Evolutionary conservation across 2,113 vertebrate genomes (phyloP), one percentile per base, ranked within the genome.

Genomic region (Anarhynchus alexandrinus): DNA sequence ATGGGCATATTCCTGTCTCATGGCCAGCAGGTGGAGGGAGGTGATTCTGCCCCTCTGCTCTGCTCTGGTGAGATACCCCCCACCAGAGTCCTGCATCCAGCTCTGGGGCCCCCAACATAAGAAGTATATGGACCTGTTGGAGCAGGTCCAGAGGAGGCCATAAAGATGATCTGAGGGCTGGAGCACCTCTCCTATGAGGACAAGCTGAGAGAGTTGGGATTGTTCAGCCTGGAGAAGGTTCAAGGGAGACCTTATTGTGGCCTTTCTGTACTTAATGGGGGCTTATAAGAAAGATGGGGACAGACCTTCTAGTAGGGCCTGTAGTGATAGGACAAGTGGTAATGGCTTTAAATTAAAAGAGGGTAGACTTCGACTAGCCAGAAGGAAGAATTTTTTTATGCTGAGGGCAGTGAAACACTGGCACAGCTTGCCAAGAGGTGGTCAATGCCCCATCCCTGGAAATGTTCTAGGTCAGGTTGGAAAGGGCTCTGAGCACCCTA

Each of bases 121-220:
- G 21, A 40, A 18, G 29, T 15, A n/a, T 11, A 10, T 4, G 11
- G 40, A 34, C 14, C 42, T 29, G 42, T 10, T 34, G 14, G 27
- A 66, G 13, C 0, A 0, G 13, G 32, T 43, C 32, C 32, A 64
- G 49, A 73, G 15, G 20, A 84, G 47, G 49, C 16, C 40, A 45
- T 2, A 1, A 15, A 43, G 12, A 64, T 32, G 12, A 17, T 20
- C 7, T 1, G 7, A 23, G 19, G 32, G 10, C 7, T 30, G 45
- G 23, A 71, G 5, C 19, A 5, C 6, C 30, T 23, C 45, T 71
- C 8, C 18, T n/a, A 1, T 7, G 36, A 54, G 5, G 20, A 26
- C 8, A 34, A 36, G 22, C 23, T 57, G n/a, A 25, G 34, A 45
- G 20, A 51, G 58, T 19, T 38, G 9, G n/a, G 25, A 8, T 10